These are phyloP conservation scores for Lasioglossum lativentre DNA, from an alignment of 2,888 invertebrate genomes.

Conservation along the genomic window DNA sequence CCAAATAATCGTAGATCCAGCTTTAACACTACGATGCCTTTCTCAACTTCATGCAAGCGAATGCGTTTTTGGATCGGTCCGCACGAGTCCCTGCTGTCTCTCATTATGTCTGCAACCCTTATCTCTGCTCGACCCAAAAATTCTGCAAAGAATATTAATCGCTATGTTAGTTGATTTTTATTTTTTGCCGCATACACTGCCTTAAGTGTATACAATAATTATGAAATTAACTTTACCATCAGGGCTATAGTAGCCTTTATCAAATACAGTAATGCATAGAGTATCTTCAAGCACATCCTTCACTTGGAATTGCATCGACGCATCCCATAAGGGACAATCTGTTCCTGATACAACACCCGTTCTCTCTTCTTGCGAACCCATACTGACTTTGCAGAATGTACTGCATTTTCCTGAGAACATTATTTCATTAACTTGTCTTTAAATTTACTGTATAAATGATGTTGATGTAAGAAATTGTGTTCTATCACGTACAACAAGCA, in stretches of 20 bases:
- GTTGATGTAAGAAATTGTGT: constrained; percentile 30
- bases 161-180: background rate
- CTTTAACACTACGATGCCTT: constrained; percentile 89
- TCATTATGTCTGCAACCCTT: constrained; percentile 87
- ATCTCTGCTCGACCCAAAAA: constrained; percentile 90
- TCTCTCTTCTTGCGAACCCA: constrained; percentile 90
- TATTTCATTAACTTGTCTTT: background rate
- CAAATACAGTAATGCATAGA: constrained; percentile 89
- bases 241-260: constrained; percentile 90
- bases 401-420: constrained; percentile 87
- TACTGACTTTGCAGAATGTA: constrained; percentile 90
- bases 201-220: background rate
- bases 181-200: background rate
- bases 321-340: constrained; percentile 89
- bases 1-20: constrained; percentile 89
- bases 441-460: background rate
- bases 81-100: constrained; percentile 86
- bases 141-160: constrained; percentile 85
- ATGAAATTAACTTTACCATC: constrained; percentile 86
- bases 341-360: constrained; percentile 88
- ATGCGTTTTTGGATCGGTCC: constrained; percentile 89
- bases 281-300: constrained; percentile 89
- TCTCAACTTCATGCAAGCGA: constrained; percentile 89
- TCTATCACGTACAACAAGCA: constrained; percentile 5
- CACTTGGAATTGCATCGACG: constrained; percentile 91